These are phyloP conservation scores for Cephalopholis sonnerati DNA, from an alignment of 2,113 vertebrate genomes.

Conservation along the genomic window DNA sequence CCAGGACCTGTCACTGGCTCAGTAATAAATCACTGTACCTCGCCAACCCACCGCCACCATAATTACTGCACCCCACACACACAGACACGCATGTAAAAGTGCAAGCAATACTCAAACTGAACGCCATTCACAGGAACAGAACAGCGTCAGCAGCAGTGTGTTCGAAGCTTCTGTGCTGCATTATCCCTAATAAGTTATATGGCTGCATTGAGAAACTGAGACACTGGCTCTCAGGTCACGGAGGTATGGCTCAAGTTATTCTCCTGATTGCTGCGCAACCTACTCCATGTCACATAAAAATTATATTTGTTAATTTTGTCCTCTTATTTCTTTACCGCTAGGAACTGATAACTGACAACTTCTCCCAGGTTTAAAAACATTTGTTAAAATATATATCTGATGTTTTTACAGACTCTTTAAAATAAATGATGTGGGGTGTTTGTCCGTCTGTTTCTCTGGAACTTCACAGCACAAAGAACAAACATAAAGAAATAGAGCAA, in stretches of 20 bases:
- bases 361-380: not conserved
- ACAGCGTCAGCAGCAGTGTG: conserved; percentile 37
- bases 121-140: conserved; percentile 30
- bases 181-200: conserved; percentile 48
- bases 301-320: not conserved
- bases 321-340: conserved; percentile 3
- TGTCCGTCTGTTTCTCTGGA: conserved; percentile 24
- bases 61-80: conserved; percentile 72
- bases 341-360: conserved; percentile 14
- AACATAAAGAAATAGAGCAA: conserved; percentile 43
- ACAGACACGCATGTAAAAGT: conserved; percentile 36
- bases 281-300: conserved; percentile 20
- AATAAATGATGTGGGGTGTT: conserved; percentile 20
- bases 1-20: conserved; percentile 71
- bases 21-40: conserved; percentile 83
- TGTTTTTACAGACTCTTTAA: conserved; percentile 22
- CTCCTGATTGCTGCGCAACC: conserved; percentile 27
- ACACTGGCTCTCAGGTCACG: conserved; percentile 28
- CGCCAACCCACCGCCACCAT: conserved; percentile 61
- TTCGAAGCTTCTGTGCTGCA: conserved; percentile 31
- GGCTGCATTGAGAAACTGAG: conserved; percentile 6
- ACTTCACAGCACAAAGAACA: conserved; percentile 20
- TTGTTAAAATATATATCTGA: not conserved
- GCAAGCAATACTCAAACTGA: conserved; percentile 46
- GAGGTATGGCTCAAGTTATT: conserved; percentile 45